A percentile compares a stretch with the other conserved stretches of the same genome.
Evolutionary conservation across 2,888 invertebrate species (phyloP).

Genomic region (Fragum sueziense): DNA sequence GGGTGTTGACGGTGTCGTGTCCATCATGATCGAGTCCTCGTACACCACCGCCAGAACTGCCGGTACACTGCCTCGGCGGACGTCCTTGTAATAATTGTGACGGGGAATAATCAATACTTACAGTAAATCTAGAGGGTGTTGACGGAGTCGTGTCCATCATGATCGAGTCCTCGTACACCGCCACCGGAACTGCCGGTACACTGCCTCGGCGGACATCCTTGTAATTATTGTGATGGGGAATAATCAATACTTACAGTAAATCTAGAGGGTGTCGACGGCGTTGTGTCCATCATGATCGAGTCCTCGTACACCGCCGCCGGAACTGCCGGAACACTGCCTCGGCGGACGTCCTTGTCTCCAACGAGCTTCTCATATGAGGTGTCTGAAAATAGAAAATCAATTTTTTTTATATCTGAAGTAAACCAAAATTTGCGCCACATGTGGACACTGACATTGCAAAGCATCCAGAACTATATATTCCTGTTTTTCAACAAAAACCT

Average conservation of each 20-base stretch:
- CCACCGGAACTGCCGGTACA: constrained; percentile 89
- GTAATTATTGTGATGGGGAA: too few species aligned
- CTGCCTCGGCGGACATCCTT: constrained; percentile 80
- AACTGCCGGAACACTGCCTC: constrained; percentile 87
- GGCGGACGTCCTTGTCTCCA: constrained; percentile 68
- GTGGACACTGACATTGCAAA: too few species aligned
- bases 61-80: constrained; percentile 86
- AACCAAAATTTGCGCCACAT: too few species aligned
- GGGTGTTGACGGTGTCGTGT: constrained; percentile 88
- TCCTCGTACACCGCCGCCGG: constrained; percentile 89
- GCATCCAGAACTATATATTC: too few species aligned
- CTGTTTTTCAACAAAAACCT: too few species aligned
- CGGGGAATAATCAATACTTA: too few species aligned
- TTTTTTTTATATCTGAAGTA: too few species aligned
- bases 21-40: constrained; percentile 84
- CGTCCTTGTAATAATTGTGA: too few species aligned
- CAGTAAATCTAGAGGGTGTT: constrained; percentile 59
- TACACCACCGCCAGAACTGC: constrained; percentile 88
- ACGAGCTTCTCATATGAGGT: constrained; percentile 93
- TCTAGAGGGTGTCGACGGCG: constrained; percentile 85
- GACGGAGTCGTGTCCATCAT: constrained; percentile 88
- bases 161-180: constrained; percentile 86
- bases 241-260: constrained; percentile 56
- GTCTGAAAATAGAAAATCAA: constrained; percentile 88
- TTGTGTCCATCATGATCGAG: constrained; percentile 84